Conservation (phyloP, 2,113 vertebrate species). For the Limnothrissa miodon region DNA sequence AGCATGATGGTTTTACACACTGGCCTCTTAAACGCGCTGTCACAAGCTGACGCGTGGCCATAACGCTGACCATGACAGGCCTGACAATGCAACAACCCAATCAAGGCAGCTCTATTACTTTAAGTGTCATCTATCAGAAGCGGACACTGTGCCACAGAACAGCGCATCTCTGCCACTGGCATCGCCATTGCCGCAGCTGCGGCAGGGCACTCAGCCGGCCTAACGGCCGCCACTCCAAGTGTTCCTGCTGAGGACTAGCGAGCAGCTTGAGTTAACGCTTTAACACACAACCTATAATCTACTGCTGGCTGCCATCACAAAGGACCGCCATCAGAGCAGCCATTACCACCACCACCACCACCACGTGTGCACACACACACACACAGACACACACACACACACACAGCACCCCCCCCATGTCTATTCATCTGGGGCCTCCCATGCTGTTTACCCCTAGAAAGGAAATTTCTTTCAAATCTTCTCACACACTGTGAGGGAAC, state of each 20-base stretch:
- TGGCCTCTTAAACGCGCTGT: slow-evolving; percentile 50
- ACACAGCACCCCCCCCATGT: not conserved
- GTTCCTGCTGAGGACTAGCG: slow-evolving; percentile 1
- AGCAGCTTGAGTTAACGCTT: not conserved
- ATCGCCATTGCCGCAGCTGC: not conserved
- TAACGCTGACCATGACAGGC: slow-evolving; percentile 39
- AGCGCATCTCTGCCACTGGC: slow-evolving; percentile 9
- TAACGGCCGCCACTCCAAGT: not conserved
- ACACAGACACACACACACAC: not conserved
- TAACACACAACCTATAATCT: slow-evolving; percentile 10
- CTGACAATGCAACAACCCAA: slow-evolving; percentile 54
- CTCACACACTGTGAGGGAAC: not conserved
- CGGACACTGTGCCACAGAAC: not conserved
- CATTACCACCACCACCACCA: not conserved
- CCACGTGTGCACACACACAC: not conserved
- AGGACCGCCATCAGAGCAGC: not conserved
- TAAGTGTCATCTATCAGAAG: slow-evolving; percentile 48
- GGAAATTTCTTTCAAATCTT: slow-evolving; percentile 15
- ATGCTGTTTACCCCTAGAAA: slow-evolving; percentile 4
- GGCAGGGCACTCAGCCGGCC: not conserved
- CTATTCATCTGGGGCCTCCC: slow-evolving; percentile 5
- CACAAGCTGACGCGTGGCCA: slow-evolving; percentile 22
- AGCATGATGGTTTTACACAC: slow-evolving; percentile 45
- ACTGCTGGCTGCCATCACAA: slow-evolving; percentile 4
- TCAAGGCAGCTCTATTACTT: slow-evolving; percentile 49